A percentile compares a stretch with the other conserved stretches of the same genome.
Conservation (phyloP, 2,797 vertebrate species). For the Falco novaeseelandiae region DNA sequence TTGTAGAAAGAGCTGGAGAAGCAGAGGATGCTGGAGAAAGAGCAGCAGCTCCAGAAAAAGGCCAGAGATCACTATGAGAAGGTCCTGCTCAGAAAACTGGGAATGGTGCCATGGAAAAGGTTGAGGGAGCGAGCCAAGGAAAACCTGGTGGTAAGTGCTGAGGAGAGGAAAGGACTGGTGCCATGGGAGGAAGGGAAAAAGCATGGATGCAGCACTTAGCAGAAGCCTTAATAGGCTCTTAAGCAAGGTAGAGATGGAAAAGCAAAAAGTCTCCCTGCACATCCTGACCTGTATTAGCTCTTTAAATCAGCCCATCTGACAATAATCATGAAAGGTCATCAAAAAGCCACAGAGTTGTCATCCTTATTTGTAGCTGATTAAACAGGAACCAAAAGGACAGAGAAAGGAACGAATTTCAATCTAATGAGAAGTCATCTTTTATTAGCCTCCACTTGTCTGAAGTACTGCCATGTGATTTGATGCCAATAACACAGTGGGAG, state of each 20-base stretch:
- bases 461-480: neutral
- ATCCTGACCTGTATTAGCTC: neutral
- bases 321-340: neutral
- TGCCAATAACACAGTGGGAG: neutral
- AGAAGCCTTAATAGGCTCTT: conserved; percentile 13
- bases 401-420: neutral
- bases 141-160: conserved; percentile 78
- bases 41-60: conserved; percentile 77
- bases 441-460: neutral
- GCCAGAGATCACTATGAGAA: conserved; percentile 83
- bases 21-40: conserved; percentile 79
- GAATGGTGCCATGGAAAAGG: conserved; percentile 88
- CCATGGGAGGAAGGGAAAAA: neutral
- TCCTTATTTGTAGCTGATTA: neutral
- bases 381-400: neutral
- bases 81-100: conserved; percentile 78
- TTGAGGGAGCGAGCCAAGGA: conserved; percentile 77
- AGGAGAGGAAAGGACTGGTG: neutral
- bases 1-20: conserved; percentile 88
- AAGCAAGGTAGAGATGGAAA: neutral
- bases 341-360: neutral
- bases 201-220: neutral
- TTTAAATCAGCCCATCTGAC: neutral
- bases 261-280: neutral
- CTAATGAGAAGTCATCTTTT: neutral